Base-by-base conservation (phyloP, 2,113 vertebrate species). In the Blennius ocellaris region DNA sequence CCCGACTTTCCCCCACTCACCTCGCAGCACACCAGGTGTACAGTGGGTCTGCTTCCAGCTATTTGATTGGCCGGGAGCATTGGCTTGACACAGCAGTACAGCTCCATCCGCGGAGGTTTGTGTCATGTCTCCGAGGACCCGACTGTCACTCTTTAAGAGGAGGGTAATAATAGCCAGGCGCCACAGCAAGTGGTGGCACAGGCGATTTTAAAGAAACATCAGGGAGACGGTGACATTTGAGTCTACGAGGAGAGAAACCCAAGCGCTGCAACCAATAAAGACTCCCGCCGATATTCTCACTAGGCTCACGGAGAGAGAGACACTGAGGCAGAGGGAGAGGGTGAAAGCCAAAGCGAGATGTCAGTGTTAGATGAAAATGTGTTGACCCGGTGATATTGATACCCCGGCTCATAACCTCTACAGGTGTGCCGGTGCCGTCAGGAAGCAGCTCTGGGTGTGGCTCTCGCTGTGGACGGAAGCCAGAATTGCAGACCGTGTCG, bases 121-220 rank as follows among this genome's bases (percentile, higher is more conserved):
- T 91, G 92, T 92, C 92, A 84, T 65, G 71, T 93, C 92, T 93
- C 90, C 39, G 76, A 85, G 87, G 92, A 90, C 85, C 71, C 80
- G 57, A 91, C 91, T 91, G 92, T 92, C 92, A 94, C 90, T 92
- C 92, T 93, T 91, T 92, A 90, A 92, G 91, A 92, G 89, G 82
- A 89, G 90, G 92, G 91, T 93, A 94, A 94, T 94, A 93, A 94
- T 91, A 93, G 92, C 89, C 65, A 64, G 89, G 88, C 87, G 84
- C 89, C 91, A 90, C 83, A 82, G 90, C 85, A 82, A 86, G 84
- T 86, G 84, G 82, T 85, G 85, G 92, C 89, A 87, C 88, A 88
- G 84, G 84, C 88, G 75, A 76, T 89, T 89, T 92, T 86, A 89
- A 89, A 90, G 90, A 91, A 93, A 90, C 89, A 92, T 89, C 89